These are phyloP conservation scores for Pyrgus malvae DNA, from an alignment of 2,888 invertebrate genomes.

Conservation along the genomic window DNA sequence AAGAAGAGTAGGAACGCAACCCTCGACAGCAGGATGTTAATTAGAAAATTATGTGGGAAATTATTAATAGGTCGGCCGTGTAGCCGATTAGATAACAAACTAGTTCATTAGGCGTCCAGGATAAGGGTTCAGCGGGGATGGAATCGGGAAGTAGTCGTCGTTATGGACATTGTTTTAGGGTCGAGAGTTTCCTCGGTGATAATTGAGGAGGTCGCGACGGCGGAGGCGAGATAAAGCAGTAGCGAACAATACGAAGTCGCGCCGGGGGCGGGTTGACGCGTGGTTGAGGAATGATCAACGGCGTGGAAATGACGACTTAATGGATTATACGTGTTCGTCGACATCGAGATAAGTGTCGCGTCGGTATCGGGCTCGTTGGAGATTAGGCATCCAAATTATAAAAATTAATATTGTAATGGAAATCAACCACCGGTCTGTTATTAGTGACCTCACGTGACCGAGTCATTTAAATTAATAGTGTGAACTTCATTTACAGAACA, in stretches of 20 bases:
- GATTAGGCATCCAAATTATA: slow-evolving; percentile 75
- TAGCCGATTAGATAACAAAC: slow-evolving; percentile 80
- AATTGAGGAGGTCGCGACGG: slow-evolving; percentile 53
- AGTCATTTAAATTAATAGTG: too few species aligned
- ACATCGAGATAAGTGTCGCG: slow-evolving; percentile 79
- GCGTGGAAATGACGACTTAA: slow-evolving; percentile 81
- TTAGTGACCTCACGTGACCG: slow-evolving; percentile 50
- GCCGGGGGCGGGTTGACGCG: slow-evolving; percentile 72
- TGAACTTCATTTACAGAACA: slow-evolving; percentile 7
- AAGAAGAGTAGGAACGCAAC: background rate
- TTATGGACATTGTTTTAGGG: slow-evolving; percentile 55
- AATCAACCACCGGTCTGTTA: slow-evolving; percentile 60
- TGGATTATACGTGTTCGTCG: slow-evolving; percentile 80
- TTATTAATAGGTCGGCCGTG: slow-evolving; percentile 77
- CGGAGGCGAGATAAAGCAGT: slow-evolving; percentile 68
- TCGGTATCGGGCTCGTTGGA: slow-evolving; percentile 66
- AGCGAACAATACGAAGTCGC: slow-evolving; percentile 71
- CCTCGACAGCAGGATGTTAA: slow-evolving; percentile 62
- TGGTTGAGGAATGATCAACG: slow-evolving; percentile 79
- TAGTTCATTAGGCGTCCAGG: slow-evolving; percentile 76
- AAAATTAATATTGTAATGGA: slow-evolving; percentile 78
- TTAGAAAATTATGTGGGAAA: slow-evolving; percentile 79
- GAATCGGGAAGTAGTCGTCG: slow-evolving; percentile 39
- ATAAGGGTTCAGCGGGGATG: slow-evolving; percentile 44
- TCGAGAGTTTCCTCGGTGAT: slow-evolving; percentile 43